Evolutionary conservation across 2,888 invertebrate genomes (phyloP), one percentile per base, ranked within the genome.

Genomic region (Chymomyza fuscimana): DNA sequence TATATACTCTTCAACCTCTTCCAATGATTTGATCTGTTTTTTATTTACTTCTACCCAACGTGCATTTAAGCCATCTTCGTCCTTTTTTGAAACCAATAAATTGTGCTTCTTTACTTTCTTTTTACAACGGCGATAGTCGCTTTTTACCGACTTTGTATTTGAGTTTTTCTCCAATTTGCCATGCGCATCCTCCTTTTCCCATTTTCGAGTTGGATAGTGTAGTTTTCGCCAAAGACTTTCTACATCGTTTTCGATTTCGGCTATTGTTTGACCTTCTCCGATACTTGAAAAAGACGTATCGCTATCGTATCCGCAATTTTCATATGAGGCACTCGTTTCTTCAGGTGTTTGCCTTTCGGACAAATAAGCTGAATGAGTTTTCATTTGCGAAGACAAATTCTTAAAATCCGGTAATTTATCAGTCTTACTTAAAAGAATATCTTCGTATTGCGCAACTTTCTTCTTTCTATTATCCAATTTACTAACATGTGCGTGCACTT

Each of bases 31-130:
- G 3, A 32, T 16, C 52, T 87, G 81, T 7, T 66, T 54, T 25
- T 71, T 73, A n/a, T 64, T 76, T 0, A 83, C 75, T 56, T 80
- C 70, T 3, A 83, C 86, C 83, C 83, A 83, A 1, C 79, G 86
- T 10, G 83, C 83, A 36, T 79, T 71, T n/a, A 83, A 56, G 9
- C 50, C 61, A 3, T 74, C 46, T 52, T 85, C 72, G 1, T 9
- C 19, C 15, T 65, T 32, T 32, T 32, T 32, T 1, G 70, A 40
- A 12, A 29, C 4, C 10, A 46, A 10, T 46, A 2, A 46, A 12
- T 12, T 46, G 12, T 12, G 40, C 12, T 46, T 62, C 63, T 32
- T 62, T 2, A 7, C 2, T 10, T 16, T 65, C 15, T 19, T 25
- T 16, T 2, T 52, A 0, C 12, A 19, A 16, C 10, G 22, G 32